Conservation (phyloP, 2,888 invertebrate genomes). For the Phoenoteleia sp. region DNA sequence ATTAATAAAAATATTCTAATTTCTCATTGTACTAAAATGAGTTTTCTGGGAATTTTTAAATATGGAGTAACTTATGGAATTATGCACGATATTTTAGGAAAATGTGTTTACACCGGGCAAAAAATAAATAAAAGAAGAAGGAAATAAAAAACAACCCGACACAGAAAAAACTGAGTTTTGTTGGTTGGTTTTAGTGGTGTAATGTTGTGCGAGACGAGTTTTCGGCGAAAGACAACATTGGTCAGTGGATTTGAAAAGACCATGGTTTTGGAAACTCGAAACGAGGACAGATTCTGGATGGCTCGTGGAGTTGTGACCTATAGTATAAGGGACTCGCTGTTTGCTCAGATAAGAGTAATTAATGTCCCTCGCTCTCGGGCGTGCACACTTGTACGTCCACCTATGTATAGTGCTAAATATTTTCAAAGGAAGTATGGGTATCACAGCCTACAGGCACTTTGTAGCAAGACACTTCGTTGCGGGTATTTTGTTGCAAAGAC, state of each 20-base stretch:
- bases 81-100: no score
- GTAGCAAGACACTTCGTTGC: no score
- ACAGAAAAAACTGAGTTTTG: background rate
- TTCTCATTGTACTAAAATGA: no score
- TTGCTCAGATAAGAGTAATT: conserved; percentile 53
- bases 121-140: no score
- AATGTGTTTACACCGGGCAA: no score
- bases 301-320: conserved; percentile 14
- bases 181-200: no score
- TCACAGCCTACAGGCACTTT: no score
- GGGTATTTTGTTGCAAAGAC: no score
- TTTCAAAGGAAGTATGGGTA: conserved; percentile 14
- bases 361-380: conserved; percentile 41
- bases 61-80: no score
- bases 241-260: conserved; percentile 41
- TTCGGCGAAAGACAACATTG: background rate
- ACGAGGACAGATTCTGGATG: conserved; percentile 35
- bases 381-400: conserved; percentile 20
- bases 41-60: no score
- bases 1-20: no score
- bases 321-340: conserved; percentile 31
- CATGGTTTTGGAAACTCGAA: conserved; percentile 18
- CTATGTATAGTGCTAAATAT: conserved; percentile 22
- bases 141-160: no score
- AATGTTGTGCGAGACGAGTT: background rate